A percentile compares a stretch with the other conserved stretches of the same genome.
phyloP scores from a whole-genome alignment of 2,888 invertebrate species.

The Arctia plantaginis region DNA sequence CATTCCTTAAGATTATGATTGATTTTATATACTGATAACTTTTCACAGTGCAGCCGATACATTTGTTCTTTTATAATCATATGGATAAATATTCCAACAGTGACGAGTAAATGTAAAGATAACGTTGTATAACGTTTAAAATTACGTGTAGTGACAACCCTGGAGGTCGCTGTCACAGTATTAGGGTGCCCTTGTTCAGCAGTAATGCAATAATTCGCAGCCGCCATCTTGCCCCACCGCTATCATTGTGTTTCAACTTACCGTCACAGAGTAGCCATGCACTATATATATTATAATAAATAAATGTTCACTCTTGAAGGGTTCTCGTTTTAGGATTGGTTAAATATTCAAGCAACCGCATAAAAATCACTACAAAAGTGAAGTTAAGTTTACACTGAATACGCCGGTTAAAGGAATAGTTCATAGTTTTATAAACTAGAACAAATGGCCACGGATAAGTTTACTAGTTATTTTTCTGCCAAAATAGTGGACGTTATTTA shows the following conservation, averaged over 20 bases:
- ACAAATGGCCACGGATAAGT: not conserved
- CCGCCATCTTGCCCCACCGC: constrained; percentile 61
- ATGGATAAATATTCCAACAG: not conserved
- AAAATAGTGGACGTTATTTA: too few species aligned
- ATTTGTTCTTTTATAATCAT: too few species aligned
- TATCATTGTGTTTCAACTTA: constrained; percentile 23
- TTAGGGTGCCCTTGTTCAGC: constrained; percentile 73
- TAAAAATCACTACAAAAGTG: not conserved
- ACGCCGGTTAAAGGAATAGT: too few species aligned
- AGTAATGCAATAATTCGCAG: constrained; percentile 68
- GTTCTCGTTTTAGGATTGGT: not conserved
- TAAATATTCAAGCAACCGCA: not conserved
- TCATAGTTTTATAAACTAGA: not conserved
- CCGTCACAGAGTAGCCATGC: not conserved
- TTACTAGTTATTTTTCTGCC: not conserved
- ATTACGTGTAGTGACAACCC: constrained; percentile 49
- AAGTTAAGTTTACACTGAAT: not conserved
- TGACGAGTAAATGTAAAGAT: not conserved
- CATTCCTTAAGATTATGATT: too few species aligned
- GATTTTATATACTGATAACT: too few species aligned
- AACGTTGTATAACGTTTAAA: not conserved
- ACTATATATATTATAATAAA: not conserved
- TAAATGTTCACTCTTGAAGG: not conserved
- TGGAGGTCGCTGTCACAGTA: constrained; percentile 60
- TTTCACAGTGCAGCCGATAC: too few species aligned